Conservation (phyloP, 2,113 vertebrate species). For the Sturnus vulgaris region DNA sequence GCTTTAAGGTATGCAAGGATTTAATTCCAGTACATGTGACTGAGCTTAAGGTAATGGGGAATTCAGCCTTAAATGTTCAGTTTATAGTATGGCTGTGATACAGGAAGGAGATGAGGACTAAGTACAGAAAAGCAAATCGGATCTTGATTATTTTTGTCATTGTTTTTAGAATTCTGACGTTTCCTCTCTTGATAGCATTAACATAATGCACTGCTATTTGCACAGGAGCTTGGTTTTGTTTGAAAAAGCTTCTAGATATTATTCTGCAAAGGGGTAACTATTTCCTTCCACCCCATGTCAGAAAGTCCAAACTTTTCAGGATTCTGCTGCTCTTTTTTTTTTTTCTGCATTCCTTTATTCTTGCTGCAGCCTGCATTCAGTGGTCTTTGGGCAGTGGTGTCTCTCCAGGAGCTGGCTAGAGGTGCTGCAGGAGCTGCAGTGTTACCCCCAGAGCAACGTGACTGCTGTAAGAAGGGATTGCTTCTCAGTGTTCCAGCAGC, state of each 20-base stretch:
- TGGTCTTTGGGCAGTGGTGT: background rate
- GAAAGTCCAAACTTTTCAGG: background rate
- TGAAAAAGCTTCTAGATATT: background rate
- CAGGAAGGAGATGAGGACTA: background rate
- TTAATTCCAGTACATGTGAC: background rate
- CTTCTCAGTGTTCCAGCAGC: background rate
- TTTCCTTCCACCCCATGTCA: background rate
- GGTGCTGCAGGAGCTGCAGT: background rate
- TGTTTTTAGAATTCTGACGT: background rate
- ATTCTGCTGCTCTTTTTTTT: background rate
- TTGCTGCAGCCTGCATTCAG: background rate
- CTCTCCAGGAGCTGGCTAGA: background rate
- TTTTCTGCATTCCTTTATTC: background rate
- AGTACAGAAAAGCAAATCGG: background rate
- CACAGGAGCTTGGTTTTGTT: background rate
- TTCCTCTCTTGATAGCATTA: background rate
- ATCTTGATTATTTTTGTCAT: background rate
- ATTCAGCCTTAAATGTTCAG: background rate
- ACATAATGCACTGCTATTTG: background rate
- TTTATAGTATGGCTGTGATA: background rate
- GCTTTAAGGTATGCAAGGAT: background rate
- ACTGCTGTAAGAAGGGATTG: background rate
- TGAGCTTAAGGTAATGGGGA: background rate
- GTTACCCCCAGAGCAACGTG: accelerated
- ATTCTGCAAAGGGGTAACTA: background rate